Evolutionary conservation across 2,888 invertebrate species (phyloP).

Genomic region (Phaedon cochleariae): DNA sequence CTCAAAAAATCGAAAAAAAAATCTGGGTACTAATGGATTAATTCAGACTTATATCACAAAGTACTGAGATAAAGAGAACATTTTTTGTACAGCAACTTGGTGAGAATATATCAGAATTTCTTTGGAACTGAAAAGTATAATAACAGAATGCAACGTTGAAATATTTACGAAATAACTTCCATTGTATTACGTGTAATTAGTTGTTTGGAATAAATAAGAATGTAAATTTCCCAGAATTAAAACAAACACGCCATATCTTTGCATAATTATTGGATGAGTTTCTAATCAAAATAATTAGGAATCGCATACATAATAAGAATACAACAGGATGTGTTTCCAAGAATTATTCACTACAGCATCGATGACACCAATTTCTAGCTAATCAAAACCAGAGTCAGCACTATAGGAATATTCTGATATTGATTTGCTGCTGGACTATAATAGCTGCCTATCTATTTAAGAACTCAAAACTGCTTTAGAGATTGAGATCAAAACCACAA

Average conservation of each 20-base stretch:
- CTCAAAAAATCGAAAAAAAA: no score
- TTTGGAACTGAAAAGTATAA: neutral
- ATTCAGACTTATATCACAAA: no score
- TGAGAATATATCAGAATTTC: no score
- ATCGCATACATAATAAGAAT: neutral
- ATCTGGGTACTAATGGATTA: no score
- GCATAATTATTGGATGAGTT: conserved; percentile 30
- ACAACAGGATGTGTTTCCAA: conserved; percentile 13
- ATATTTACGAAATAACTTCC: conserved; percentile 27
- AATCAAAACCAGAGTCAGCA: neutral
- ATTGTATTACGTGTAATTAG: conserved; percentile 30
- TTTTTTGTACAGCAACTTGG: no score
- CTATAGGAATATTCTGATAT: neutral
- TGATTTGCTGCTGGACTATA: no score
- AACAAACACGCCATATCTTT: conserved; percentile 30
- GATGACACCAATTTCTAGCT: conserved; percentile 2
- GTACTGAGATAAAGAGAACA: no score
- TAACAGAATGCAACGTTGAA: conserved; percentile 8
- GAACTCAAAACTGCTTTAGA: no score
- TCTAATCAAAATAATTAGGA: conserved; percentile 20
- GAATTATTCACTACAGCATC: neutral
- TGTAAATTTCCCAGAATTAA: conserved; percentile 32
- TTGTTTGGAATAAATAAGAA: conserved; percentile 32
- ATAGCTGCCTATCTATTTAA: no score
- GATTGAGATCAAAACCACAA: no score